Base-by-base conservation (phyloP, 2,797 vertebrate species). In the Pelodytes ibericus region DNA sequence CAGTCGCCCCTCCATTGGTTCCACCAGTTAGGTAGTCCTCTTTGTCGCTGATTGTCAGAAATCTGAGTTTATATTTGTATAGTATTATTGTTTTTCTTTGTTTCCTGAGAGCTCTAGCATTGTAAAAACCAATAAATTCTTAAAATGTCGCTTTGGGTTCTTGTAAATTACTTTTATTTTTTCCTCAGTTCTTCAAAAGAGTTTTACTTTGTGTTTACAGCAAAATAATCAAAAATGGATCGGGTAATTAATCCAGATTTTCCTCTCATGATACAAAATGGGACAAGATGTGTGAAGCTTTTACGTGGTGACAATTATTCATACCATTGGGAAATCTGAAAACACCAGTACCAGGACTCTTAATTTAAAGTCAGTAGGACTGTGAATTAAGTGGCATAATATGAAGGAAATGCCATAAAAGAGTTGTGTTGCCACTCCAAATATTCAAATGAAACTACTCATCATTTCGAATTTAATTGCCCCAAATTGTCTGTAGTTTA, bases 381-480 rank as follows among this genome's bases (percentile, higher is more conserved):
- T 27, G 63, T 65, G 39, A 65, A 47, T 65, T 47, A 47, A 65
- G 24, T 47, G 26, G 64, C 64, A 51, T 53, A 51, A 67, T 29
- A 51, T 3, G 10, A 31, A 31, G 22, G 22, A 66, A 67, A 53
- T 53, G 24, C 25, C 22, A 41, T 39, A 47, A 64, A 26, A 49
- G 25, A 66, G 63, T 27, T 41, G 5, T 39, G 61, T 64, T 64
- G 56, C 8, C 33, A 58, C 59, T 58, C 53, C 53, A 71, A 71
- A 41, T 71, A 71, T 20, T 29, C 18, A 27, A 57, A 36, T 18
- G 30, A 71, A 60, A 30, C 69, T 29, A 29, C 39, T 60, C 30
- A 26, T 47, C 69, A 60, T 59, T 71, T 71, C 44, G 20, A 71
- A 24, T 71, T 71, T 71, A 71, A 71, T 71, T 71, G 64, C 27